Evolutionary conservation across 92 coral and sea anemone genomes (phyloP), one percentile per base, ranked within the genome.

Genomic region (Epizoanthus ramosus): DNA sequence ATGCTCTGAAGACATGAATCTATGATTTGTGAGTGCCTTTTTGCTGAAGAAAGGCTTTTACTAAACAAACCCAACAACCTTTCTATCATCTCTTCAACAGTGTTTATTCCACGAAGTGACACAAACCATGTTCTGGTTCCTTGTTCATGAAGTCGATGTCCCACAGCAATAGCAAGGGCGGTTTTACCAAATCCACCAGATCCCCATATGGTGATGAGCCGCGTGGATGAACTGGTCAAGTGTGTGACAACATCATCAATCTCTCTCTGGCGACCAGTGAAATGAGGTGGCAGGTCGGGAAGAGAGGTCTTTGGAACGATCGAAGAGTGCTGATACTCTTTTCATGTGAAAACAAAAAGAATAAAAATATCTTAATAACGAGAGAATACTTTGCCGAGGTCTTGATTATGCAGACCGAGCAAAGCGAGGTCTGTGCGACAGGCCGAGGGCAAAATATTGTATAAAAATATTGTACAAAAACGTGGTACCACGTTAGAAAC

Each of bases 241-340:
- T 21, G 23, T 16, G 73, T 68, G 6, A 19, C 19, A 5, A 68
- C 47, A 14, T 68, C 73, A 15, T 68, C 52, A 6, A 68, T 39
- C 52, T 68, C 73, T 45, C 0, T 68, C 73, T 68, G 47, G 52
- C 73, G 73, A 68, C 53, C 73, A 33, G 73, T 68, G 23, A 68
- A 68, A 19, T 68, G 73, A 19, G 73, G 73, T 31, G 24, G 47
- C 52, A 68, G 33, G 3, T 22, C 16, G 10, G 73, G 73, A 3
- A 68, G 73, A 68, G 8, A 68, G 22, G 21, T 68, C 17, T 33
- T 19, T 35, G 73, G n/a, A n/a, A n/a, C n/a, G n/a, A n/a, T n/a
- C n/a, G n/a, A n/a, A n/a, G n/a, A n/a, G n/a, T n/a, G n/a, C n/a
- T n/a, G 52, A 68, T 6, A 6, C 6, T 45, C 52, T 45, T 6